These are phyloP conservation scores for Amblyjoppa proteus DNA, from an alignment of 2,888 invertebrate genomes.

Conservation along the genomic window DNA sequence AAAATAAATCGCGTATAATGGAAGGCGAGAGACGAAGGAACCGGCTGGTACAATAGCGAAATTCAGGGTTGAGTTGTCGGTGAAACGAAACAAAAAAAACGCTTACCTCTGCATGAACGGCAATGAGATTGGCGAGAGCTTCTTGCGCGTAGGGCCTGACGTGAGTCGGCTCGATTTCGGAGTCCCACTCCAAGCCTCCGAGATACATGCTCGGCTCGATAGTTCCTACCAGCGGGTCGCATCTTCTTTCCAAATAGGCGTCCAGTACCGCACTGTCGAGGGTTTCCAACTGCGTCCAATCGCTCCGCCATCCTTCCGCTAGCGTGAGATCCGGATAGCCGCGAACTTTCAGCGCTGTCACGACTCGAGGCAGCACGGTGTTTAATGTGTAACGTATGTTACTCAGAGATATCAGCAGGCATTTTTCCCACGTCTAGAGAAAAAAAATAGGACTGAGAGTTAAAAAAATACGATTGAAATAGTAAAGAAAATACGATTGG, in stretches of 20 bases:
- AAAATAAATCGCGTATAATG: too few species aligned
- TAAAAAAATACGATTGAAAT: constrained; percentile 1
- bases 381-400: constrained; percentile 95
- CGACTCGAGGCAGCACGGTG: constrained; percentile 90
- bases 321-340: constrained; percentile 89
- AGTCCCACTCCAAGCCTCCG: constrained; percentile 94
- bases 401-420: constrained; percentile 93
- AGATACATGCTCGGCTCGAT: constrained; percentile 98
- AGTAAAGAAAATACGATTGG: not conserved
- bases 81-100: not conserved
- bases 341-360: constrained; percentile 88
- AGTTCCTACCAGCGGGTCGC: constrained; percentile 97
- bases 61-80: not conserved
- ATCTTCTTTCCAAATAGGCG: constrained; percentile 95
- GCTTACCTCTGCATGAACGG: constrained; percentile 90
- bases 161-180: constrained; percentile 91
- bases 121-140: constrained; percentile 92
- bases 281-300: constrained; percentile 88
- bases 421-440: constrained; percentile 91
- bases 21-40: too few species aligned
- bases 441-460: constrained; percentile 40
- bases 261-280: constrained; percentile 90
- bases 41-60: not conserved
- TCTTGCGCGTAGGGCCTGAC: constrained; percentile 95
- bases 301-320: constrained; percentile 83